Evolutionary conservation across 2,888 invertebrate species (phyloP), one percentile per base, ranked within the genome.

Genomic region (Branchipolynoe longqiensis): DNA sequence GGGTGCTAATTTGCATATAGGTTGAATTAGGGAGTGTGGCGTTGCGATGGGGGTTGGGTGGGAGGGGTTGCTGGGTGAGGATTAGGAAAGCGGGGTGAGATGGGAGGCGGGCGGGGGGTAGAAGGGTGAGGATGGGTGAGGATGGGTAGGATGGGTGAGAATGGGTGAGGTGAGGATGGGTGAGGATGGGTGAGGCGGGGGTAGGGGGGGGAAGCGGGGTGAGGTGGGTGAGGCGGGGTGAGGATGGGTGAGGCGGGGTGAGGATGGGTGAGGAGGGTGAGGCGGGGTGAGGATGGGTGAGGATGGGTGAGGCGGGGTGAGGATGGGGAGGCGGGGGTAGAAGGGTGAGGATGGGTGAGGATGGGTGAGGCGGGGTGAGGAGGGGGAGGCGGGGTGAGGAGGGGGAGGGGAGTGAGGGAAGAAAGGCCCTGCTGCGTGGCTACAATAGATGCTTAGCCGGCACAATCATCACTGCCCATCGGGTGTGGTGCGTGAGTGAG

Each of bases 381-480:
- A 8, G 6, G 31, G 28, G 4, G 64, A 22, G 22, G 64, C 22
- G 33, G 18, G 69, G 36, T 33, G 22, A 36, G 69, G 18, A 69
- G 38, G 69, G 25, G 38, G 69, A 1, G 69, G 1, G 3, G n/a
- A 1, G 36, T 14, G 28, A 62, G 28, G 33, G 36, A 69, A 69
- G 33, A 36, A 69, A 22, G 69, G 69, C 14, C 69, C 36, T 69
- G 69, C 69, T 33, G 69, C 2, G 58, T 14, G n/a, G 8, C 36
- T 4, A 69, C 69, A 69, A 69, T 33, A 38, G 69, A 38, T 38
- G 38, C 69, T 38, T 33, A 69, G 69, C 4, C 22, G 36, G 4
- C 69, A 69, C 69, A 69, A 69, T 69, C 36, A 69, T 1, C 69
- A 4, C 69, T 8, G 38, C 33, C 69, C 64, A 22, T 4, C n/a